phyloP scores from a whole-genome alignment of 1,140 invertebrate species.

The Nasonia longicornis region DNA sequence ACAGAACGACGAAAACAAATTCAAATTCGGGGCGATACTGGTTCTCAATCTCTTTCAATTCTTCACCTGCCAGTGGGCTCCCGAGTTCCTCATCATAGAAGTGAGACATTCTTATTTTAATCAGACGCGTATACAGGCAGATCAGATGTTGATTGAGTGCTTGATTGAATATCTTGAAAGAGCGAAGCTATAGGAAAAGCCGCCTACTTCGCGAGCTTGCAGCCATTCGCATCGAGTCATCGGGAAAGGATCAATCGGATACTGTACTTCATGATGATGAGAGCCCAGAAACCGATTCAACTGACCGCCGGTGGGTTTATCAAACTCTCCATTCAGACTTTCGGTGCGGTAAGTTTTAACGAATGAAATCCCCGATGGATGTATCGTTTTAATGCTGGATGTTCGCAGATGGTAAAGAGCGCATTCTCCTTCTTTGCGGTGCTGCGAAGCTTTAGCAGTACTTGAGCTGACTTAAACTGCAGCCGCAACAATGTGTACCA shows the following conservation, averaged over 20 bases:
- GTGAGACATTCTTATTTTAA: neutral
- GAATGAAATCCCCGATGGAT: no score
- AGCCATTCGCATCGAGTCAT: neutral
- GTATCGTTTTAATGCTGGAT: no score
- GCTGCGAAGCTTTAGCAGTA: no score
- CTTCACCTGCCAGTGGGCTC: conserved; percentile 28
- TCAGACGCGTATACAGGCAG: neutral
- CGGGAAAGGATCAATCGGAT: neutral
- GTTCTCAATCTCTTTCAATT: conserved; percentile 20
- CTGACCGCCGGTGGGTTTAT: conserved; percentile 26
- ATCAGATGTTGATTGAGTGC: neutral
- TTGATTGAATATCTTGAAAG: neutral
- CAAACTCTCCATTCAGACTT: conserved; percentile 18
- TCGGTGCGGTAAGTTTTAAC: neutral
- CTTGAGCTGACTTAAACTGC: no score
- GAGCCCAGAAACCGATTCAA: conserved; percentile 22
- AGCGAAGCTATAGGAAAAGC: conserved; percentile 12
- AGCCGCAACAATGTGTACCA: no score
- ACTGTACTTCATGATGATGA: conserved; percentile 16
- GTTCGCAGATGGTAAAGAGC: no score
- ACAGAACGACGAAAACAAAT: neutral
- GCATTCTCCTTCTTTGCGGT: no score
- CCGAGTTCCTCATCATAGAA: conserved; percentile 19
- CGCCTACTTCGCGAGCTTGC: conserved; percentile 19
- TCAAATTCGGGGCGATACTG: neutral